Base-by-base conservation (phyloP, 2,797 vertebrate species). In the Pangasius djambal region DNA sequence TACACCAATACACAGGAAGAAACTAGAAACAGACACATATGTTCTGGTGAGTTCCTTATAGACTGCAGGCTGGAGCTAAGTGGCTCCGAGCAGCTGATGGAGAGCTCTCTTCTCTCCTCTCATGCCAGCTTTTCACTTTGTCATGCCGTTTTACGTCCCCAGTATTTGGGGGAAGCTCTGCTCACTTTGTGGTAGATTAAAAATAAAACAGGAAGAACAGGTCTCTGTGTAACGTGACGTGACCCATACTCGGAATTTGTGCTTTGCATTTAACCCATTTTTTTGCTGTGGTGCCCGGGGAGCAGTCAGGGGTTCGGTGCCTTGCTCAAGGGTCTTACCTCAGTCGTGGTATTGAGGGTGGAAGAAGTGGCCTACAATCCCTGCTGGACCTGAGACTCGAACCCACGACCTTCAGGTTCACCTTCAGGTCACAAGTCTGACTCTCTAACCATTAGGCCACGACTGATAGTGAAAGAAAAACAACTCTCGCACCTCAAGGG, bases 1-100 rank as follows among this genome's bases (percentile, higher is more conserved):
- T 6, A 79, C 61, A 77, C 65, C 91, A 22, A 31, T 89, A 67
- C 86, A 92, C 79, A 84, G 91, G 12, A 90, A 91, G 81, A 92
- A 92, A 85, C 87, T 67, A 6, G 90, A 92, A 67, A 57, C 83
- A 0, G 89, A 91, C 81, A 77, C 91, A 0, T 81, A 88, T 65
- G 67, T 88, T 44, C 87, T 91, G 90, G 91, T 92, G 63, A 91
- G 90, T 74, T 90, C 13, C 6, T 59, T 31, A 6, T 44, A 44
- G 4, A 50, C 6, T 50, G 12, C 28, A 34, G 28, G 2, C 74
- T n/a, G 74, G 28, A 15, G 6, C 10, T n/a, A 50, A 9, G 7
- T 10, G 70, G 8, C 20, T 74, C 20, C 25, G 48, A n/a, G 6
- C 28, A 52, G 28, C 6, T 52, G 4, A 18, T 78, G 12, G 13